Percentiles rank a stretch among this genome's conserved stretches.
Evolutionary conservation across 2,797 vertebrate genomes (phyloP).

Genomic region (Pseudomugil gertrudae): DNA sequence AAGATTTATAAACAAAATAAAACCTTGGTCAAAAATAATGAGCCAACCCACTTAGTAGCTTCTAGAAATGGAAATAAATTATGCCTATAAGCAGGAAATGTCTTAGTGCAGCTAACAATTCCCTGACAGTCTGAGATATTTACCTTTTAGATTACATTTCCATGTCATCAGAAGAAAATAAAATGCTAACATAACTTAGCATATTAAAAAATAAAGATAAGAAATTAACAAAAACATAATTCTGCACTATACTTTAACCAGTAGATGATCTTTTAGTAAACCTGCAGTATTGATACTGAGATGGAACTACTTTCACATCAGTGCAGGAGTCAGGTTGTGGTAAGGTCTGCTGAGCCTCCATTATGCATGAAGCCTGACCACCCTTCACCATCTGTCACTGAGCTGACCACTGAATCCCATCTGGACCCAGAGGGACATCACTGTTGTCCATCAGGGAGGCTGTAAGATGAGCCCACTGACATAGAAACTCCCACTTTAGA

Average conservation of each 20-base stretch:
- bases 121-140: neutral
- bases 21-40: neutral
- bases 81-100: neutral
- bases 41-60: neutral
- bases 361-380: conserved; percentile 81
- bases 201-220: neutral
- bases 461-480: conserved; percentile 79
- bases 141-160: neutral
- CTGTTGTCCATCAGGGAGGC: conserved; percentile 73
- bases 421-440: conserved; percentile 74
- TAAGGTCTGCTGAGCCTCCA: conserved; percentile 69
- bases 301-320: conserved; percentile 68
- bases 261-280: conserved; percentile 60
- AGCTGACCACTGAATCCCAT: conserved; percentile 82
- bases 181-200: neutral
- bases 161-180: neutral
- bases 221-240: neutral
- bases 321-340: conserved; percentile 65
- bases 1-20: neutral
- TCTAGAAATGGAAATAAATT: neutral
- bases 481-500: conserved; percentile 71
- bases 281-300: conserved; percentile 61
- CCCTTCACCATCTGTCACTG: conserved; percentile 82
- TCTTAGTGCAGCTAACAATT: neutral
- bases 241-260: conserved; percentile 17